Evolutionary conservation across 1,140 invertebrate species (phyloP).

Genomic region (Zaprionus africanus): DNA sequence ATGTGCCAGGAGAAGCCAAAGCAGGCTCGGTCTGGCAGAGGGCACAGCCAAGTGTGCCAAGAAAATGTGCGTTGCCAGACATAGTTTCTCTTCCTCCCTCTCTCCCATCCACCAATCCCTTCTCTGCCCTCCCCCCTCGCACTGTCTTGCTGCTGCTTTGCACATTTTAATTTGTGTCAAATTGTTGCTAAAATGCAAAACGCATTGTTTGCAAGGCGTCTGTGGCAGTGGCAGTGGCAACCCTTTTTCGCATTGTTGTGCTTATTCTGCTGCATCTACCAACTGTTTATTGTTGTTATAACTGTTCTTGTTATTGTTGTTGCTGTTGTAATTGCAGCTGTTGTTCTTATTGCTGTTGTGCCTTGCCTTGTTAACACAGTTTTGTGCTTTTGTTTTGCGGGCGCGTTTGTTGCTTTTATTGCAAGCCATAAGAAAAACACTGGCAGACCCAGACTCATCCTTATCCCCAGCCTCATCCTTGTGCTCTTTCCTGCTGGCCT

Average conservation of each 20-base stretch:
- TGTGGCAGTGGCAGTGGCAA: constrained; percentile 15
- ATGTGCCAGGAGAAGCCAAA: constrained; percentile 52
- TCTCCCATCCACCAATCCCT: background rate
- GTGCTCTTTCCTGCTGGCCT: background rate
- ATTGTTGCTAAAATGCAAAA: constrained; percentile 82
- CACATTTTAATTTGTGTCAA: constrained; percentile 82
- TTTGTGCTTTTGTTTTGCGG: constrained; percentile 79
- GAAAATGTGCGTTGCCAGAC: constrained; percentile 36
- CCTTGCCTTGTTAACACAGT: constrained; percentile 77
- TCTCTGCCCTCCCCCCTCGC: background rate
- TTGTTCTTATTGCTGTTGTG: constrained; percentile 4
- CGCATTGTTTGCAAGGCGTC: constrained; percentile 63
- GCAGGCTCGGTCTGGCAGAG: background rate
- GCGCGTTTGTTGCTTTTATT: constrained; percentile 64
- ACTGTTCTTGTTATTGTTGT: constrained; percentile 21
- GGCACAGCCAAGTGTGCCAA: constrained; percentile 11
- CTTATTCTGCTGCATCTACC: constrained; percentile 38
- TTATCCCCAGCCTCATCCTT: background rate
- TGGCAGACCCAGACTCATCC: constrained; percentile 19
- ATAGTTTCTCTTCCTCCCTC: background rate
- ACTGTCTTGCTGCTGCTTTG: constrained; percentile 39
- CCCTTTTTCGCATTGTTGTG: constrained; percentile 50
- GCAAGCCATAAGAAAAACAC: constrained; percentile 71
- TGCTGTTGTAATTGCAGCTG: constrained; percentile 6
- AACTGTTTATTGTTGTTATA: constrained; percentile 31